Evolutionary conservation across 1,140 invertebrate species (phyloP), one percentile per base, ranked within the genome.

Genomic region (Leptopilina boulardi): DNA sequence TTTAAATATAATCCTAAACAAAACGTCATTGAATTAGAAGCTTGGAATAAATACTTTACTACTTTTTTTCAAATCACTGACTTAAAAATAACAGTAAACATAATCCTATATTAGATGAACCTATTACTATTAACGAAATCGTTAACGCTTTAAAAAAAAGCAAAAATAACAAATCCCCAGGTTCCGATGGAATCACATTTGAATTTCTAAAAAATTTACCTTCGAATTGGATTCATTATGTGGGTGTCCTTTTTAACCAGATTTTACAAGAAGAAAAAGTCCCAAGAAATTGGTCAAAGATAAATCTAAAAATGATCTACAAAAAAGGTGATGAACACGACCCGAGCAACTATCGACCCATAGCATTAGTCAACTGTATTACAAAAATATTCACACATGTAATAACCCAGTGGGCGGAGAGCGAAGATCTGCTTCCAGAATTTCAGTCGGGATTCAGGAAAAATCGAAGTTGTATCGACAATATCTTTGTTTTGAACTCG

Each of bases 151-250:
- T 54, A 2, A 19, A 54, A 54, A 54, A 54, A 18, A 11, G 47
- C n/a, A 54, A 54, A 54, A 18, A 54, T 54, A 54, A 54, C n/a
- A 54, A 54, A 54, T 2, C n/a, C n/a, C 47, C 15, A 3, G 47
- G 47, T 19, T 5, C 47, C 1, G 47, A 54, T 54, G 47, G 8
- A 15, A 18, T 54, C 4, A 11, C 18, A 18, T 54, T 18, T 8
- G 18, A 54, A 18, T 54, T 54, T 54, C n/a, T 18, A 18, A 54
- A 54, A 18, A 54, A 54, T 8, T 15, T 78, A 47, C 77, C 66
- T 19, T 0, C 1, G 2, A 11, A 11, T 42, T 42, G 41, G 41
- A 42, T 42, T 42, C 2, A 42, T 13, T 42, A 8, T 42, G 10
- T 42, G 10, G 41, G 2, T 1, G 1, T 42, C 13, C 41, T 42